A percentile compares a stretch with the other conserved stretches of the same genome.
Evolutionary conservation across 2,113 vertebrate genomes (phyloP).

Genomic region (Gracilinanus agilis): DNA sequence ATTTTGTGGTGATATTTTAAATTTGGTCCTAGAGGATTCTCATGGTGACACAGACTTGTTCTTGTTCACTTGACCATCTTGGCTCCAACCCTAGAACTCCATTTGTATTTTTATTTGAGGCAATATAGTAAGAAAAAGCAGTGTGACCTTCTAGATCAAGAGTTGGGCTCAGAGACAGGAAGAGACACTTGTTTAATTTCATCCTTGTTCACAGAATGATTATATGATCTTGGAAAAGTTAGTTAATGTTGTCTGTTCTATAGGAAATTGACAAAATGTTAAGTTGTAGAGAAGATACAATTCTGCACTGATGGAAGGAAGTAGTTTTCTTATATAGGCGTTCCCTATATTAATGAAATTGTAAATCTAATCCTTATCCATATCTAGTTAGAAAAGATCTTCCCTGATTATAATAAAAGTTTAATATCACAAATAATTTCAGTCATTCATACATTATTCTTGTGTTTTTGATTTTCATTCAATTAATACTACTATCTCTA

Average conservation of each 20-base stretch:
- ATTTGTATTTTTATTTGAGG: neutral
- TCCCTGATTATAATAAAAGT: neutral
- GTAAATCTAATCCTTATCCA: neutral
- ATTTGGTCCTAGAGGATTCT: too few relatives aligned
- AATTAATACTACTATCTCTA: neutral
- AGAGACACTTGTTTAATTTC: neutral
- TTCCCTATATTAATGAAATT: neutral
- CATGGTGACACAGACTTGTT: too few relatives aligned
- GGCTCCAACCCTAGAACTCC: too few relatives aligned
- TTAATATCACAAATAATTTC: neutral
- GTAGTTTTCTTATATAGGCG: neutral
- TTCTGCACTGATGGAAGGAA: neutral
- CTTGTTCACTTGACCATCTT: too few relatives aligned
- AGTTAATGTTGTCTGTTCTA: neutral
- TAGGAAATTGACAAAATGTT: neutral
- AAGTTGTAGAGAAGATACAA: neutral
- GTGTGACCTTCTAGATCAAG: neutral
- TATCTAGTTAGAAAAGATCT: neutral
- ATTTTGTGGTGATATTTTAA: too few relatives aligned
- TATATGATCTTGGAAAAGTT: neutral
- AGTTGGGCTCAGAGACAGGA: neutral
- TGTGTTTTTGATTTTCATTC: neutral
- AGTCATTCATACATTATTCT: neutral
- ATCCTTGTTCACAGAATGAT: neutral
- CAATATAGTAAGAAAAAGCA: neutral